A percentile compares a stretch with the other conserved stretches of the same genome.
These are phyloP conservation scores for Fissipunctia ypsillon DNA, from an alignment of 2,888 invertebrate species.

Conservation along the genomic window DNA sequence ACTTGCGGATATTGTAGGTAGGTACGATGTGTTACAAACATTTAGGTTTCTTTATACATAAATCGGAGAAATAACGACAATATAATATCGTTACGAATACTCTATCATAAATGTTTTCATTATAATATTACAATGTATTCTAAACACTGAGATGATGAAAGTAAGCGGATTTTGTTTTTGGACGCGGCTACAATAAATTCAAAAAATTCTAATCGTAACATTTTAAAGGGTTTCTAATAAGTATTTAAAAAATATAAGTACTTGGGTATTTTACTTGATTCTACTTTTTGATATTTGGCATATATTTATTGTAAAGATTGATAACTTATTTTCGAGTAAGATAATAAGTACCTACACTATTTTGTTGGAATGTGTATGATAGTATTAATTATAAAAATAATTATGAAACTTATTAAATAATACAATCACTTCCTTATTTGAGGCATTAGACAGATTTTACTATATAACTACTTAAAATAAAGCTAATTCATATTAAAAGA, in stretches of 20 bases:
- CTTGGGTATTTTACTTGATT: conserved; percentile 16
- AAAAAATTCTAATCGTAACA: background rate
- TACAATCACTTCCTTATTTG: conserved; percentile 25
- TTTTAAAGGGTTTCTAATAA: background rate
- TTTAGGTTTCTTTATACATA: background rate
- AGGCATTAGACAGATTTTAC: conserved; percentile 11
- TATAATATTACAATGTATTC: background rate
- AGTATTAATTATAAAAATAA: no score
- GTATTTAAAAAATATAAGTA: conserved; percentile 52
- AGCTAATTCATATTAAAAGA: conserved; percentile 15
- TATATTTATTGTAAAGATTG: conserved; percentile 39
- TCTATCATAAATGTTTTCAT: background rate
- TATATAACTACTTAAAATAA: conserved; percentile 8
- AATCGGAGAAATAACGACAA: background rate
- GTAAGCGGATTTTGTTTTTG: background rate
- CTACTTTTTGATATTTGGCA: conserved; percentile 44
- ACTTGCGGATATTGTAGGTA: background rate
- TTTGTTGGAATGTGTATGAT: conserved; percentile 18
- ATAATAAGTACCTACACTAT: background rate
- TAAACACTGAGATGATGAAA: conserved; percentile 4
- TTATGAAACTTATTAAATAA: background rate
- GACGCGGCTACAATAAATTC: background rate
- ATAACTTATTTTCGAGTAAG: conserved; percentile 5
- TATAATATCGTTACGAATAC: background rate
- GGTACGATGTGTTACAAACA: background rate